A percentile compares a stretch with the other conserved stretches of the same genome.
phyloP scores from a whole-genome alignment of 1,140 invertebrate genomes.

The Ectropis grisescens region DNA sequence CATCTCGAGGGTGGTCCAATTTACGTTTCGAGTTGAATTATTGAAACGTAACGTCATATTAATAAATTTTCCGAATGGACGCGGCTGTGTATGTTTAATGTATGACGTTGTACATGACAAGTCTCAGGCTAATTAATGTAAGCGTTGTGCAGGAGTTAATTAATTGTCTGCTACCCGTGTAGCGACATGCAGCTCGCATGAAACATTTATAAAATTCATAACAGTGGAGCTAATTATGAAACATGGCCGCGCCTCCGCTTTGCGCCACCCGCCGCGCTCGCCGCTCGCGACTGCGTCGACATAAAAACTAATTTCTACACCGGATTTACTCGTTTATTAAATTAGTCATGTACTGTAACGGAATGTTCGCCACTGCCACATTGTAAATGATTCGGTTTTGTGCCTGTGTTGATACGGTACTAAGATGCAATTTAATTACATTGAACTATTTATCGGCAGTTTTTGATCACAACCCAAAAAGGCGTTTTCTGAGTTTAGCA shows the following conservation, averaged over 20 bases:
- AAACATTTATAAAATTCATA: conserved; percentile 68
- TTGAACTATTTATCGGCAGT: no score
- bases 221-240: conserved; percentile 55
- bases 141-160: conserved; percentile 49
- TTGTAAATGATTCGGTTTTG: no score
- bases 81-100: conserved; percentile 31
- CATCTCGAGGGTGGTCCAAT: conserved; percentile 27
- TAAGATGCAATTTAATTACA: no score
- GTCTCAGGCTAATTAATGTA: conserved; percentile 53
- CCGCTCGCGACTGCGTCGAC: neutral
- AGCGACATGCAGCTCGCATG: conserved; percentile 47
- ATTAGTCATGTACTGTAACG: conserved; percentile 14
- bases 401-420: no score
- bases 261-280: conserved; percentile 45
- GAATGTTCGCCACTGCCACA: conserved; percentile 22
- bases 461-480: no score
- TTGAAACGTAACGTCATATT: conserved; percentile 20
- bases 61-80: conserved; percentile 26
- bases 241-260: conserved; percentile 32
- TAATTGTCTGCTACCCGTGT: conserved; percentile 56
- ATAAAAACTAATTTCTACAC: conserved; percentile 39
- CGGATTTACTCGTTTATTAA: conserved; percentile 27
- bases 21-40: conserved; percentile 18
- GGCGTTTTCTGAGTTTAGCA: no score
- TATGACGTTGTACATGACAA: conserved; percentile 40